Percentiles rank a stretch among this genome's conserved stretches.
phyloP scores from a whole-genome alignment of 2,888 invertebrate genomes.

The Drosophila acutilabella region DNA sequence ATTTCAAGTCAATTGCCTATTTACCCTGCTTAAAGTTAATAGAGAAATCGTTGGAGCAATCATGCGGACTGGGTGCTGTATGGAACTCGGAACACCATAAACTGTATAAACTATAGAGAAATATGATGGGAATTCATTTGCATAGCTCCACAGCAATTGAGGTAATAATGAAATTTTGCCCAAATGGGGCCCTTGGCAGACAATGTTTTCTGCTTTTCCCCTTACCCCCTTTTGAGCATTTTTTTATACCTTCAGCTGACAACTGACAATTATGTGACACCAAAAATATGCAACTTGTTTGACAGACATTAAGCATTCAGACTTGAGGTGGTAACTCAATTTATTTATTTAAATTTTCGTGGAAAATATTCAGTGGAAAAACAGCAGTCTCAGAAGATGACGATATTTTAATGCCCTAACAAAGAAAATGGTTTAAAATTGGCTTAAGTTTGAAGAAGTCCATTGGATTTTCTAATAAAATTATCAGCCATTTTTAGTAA shows the following conservation, averaged over 20 bases:
- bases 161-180: slow-evolving; percentile 70
- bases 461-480: too few relatives aligned
- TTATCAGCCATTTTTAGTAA: too few relatives aligned
- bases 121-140: slow-evolving; percentile 62
- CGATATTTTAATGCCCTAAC: slow-evolving; percentile 2
- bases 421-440: not conserved
- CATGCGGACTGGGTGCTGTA: slow-evolving; percentile 32
- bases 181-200: slow-evolving; percentile 49
- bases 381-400: too few relatives aligned
- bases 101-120: slow-evolving; percentile 38
- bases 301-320: slow-evolving; percentile 65
- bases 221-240: too few relatives aligned
- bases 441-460: too few relatives aligned
- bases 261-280: slow-evolving; percentile 61
- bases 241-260: slow-evolving; percentile 19
- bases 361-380: slow-evolving; percentile 6
- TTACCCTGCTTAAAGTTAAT: slow-evolving; percentile 81
- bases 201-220: slow-evolving; percentile 1
- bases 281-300: slow-evolving; percentile 74
- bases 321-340: slow-evolving; percentile 83
- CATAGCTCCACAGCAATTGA: slow-evolving; percentile 71
- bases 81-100: slow-evolving; percentile 25
- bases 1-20: slow-evolving; percentile 82
- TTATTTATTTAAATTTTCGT: slow-evolving; percentile 83
- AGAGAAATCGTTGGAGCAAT: slow-evolving; percentile 77